Evolutionary conservation across 2,797 vertebrate species (phyloP).

Genomic region (Poliocrania exsul): DNA sequence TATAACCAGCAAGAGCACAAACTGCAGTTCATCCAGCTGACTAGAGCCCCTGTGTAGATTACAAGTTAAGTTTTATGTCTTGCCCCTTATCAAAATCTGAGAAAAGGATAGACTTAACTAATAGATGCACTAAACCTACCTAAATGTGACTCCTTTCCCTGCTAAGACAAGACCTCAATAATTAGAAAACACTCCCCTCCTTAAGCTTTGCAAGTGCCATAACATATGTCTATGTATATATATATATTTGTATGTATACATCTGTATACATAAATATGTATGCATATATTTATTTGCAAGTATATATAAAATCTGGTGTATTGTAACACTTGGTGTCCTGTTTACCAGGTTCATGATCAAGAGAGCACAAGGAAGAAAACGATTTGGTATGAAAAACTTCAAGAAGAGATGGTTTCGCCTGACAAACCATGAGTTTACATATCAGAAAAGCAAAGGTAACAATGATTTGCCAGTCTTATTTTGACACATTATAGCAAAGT

Average conservation of each 20-base stretch:
- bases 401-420: constrained; percentile 99
- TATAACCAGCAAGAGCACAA: neutral
- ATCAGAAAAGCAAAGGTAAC: constrained; percentile 97
- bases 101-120: neutral
- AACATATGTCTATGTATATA: neutral
- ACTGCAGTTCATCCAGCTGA: neutral
- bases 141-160: neutral
- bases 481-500: neutral
- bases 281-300: neutral
- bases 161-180: neutral
- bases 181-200: neutral
- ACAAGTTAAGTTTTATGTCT: neutral
- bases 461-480: constrained; percentile 18
- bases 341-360: constrained; percentile 95
- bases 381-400: constrained; percentile 98
- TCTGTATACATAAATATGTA: neutral
- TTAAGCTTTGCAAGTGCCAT: constrained; percentile 8
- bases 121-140: neutral
- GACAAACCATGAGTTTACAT: constrained; percentile 97
- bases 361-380: constrained; percentile 95
- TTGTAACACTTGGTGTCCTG: constrained; percentile 2
- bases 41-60: neutral
- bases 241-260: neutral
- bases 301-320: neutral
- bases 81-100: neutral